Base-by-base conservation (phyloP, 2,113 vertebrate genomes). In the Cricetomys ansorgei region DNA sequence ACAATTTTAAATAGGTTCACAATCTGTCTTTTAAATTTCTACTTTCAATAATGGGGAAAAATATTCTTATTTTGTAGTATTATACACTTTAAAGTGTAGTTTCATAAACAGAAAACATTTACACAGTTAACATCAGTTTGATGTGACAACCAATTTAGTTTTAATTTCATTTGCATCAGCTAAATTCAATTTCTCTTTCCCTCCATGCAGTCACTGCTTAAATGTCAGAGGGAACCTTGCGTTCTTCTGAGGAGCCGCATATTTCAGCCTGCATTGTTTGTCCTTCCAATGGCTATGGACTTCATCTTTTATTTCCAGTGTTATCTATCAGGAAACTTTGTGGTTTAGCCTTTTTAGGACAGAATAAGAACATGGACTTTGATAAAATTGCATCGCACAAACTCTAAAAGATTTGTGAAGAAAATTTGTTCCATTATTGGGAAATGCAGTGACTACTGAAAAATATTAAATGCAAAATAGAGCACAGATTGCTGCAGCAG, bases 91-190 rank as follows among this genome's bases (percentile, higher is more conserved):
- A 96, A 96, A 92, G 0, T 57, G 40, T 95, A 97, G 50, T 91
- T 98, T 97, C 94, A 98, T 96, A 98, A 98, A 98, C 92, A 97
- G 94, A 91, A 98, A 98, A 98, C 96, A 97, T 98, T 98, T 98
- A 98, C 96, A 96, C 88, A 96, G 97, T 98, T 98, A 98, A 94
- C 95, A 96, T 97, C 89, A 96, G 89, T 95, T 91, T 98, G 92
- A 98, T 97, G 79, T 98, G 96, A 97, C 97, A 98, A 95, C 94
- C 93, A 97, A 97, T 98, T 98, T 98, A 97, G 95, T 92, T 98
- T 98, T 98, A 98, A 98, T 98, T 98, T 98, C 87, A 98, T 98
- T 98, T 98, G 77, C 97, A 98, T 97, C 88, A 96, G 73, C 87
- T 97, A 97, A 97, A 98, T 97, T 98, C 77, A 97, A 55, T 98